Evolutionary conservation across 2,888 invertebrate genomes (phyloP).

Genomic region (Diogma glabrata): DNA sequence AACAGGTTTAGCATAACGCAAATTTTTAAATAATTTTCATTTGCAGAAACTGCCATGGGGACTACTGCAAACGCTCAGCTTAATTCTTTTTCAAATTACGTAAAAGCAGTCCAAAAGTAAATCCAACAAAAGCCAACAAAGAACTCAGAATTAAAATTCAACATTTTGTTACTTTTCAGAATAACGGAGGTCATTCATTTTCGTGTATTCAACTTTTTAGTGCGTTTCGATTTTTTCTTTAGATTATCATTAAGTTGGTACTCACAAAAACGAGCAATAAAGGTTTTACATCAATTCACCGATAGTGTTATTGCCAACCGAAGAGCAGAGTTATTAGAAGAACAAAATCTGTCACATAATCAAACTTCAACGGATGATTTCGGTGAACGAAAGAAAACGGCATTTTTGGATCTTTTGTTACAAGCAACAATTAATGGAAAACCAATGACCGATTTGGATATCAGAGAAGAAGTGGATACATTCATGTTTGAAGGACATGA

Average conservation of each 20-base stretch:
- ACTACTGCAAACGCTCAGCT: conserved; percentile 53
- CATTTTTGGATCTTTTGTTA: conserved; percentile 53
- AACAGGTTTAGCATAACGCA: too few relatives aligned
- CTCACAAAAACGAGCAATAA: conserved; percentile 21
- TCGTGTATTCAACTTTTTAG: conserved; percentile 26
- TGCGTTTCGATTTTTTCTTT: conserved; percentile 27
- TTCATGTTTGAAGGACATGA: conserved; percentile 52
- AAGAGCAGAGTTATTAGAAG: conserved; percentile 7
- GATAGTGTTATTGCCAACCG: conserved; percentile 36
- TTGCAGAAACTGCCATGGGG: conserved; percentile 80
- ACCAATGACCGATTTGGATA: conserved; percentile 43
- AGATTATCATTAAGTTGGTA: conserved; percentile 12
- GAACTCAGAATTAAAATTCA: too few relatives aligned
- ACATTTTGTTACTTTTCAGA: too few relatives aligned
- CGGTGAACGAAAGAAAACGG: conserved; percentile 46
- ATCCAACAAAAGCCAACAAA: too few relatives aligned
- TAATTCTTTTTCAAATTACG: conserved; percentile 51
- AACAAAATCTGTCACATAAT: background rate
- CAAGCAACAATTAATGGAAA: conserved; percentile 43
- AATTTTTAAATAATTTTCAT: too few relatives aligned
- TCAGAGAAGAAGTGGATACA: conserved; percentile 58
- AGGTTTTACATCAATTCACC: conserved; percentile 36
- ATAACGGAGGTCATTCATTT: too few relatives aligned
- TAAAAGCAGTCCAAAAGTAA: conserved; percentile 58
- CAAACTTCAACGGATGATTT: conserved; percentile 21